Base-by-base conservation (phyloP, 2,113 vertebrate genomes). In the Pomatorhinus ruficollis region DNA sequence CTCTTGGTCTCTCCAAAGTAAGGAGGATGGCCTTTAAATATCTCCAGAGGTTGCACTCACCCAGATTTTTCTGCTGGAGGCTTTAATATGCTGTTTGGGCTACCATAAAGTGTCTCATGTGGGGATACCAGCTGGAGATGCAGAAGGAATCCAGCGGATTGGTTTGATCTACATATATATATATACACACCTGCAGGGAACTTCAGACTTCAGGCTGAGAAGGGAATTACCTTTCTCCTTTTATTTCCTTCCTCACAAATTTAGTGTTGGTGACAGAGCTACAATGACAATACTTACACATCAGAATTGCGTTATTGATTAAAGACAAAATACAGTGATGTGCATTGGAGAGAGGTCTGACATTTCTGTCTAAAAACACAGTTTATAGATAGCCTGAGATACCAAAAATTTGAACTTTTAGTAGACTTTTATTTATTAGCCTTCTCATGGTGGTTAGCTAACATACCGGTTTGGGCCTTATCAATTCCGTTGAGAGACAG, bases 1-100 rank as follows among this genome's bases (percentile, higher is more conserved):
- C 93, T 90, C 72, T 42, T 57, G 59, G 95, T 91, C 94, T 94
- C 91, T 75, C 87, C 54, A 27, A 90, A 86, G 70, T 30, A 59
- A 84, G 83, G 42, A 84, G 60, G 50, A 87, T 1, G 6, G 39
- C 20, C 52, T 81, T 84, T 27, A 93, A 71, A 52, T 81, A 91
- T 52, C 77, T 81, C 42, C n/a, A 90, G 88, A 76, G 33, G 82
- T 66, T 94, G 66, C 17, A 42, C 11, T 78, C 2, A 1, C n/a
- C 5, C 25, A 10, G 19, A 52, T 66, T 50, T 64, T 44, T 80
- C 37, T 61, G 8, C n/a, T 64, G 14, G 37, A 90, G 23, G 59
- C 45, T 82, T 90, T 89, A 45, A 45, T 59, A 47, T 28, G 21
- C 22, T 35, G 24, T 66, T 95, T 31, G 49, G 88, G 45, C 39